Conservation (phyloP, 1,140 invertebrate genomes). For the Aphaenogaster floridana region DNA sequence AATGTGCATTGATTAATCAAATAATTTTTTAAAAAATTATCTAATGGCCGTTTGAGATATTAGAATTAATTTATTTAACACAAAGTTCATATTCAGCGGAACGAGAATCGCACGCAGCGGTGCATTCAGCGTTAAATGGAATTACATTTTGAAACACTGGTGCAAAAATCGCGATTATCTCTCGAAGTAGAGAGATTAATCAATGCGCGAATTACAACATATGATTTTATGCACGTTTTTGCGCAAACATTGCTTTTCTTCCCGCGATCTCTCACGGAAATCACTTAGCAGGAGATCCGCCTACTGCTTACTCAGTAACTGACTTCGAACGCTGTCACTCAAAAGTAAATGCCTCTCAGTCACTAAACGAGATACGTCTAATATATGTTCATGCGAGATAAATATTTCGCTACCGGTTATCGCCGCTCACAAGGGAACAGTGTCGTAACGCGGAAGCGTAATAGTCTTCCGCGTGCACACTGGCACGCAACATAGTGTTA, state of each 20-base stretch:
- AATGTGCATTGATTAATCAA: neutral
- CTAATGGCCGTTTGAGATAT: neutral
- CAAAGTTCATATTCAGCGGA: neutral
- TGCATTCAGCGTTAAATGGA: constrained; percentile 24
- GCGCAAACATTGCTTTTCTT: neutral
- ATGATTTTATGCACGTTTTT: neutral
- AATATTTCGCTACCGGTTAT: constrained; percentile 17
- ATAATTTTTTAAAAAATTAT: neutral
- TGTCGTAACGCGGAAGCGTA: constrained; percentile 28
- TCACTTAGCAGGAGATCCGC: neutral
- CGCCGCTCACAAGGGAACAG: constrained; percentile 1
- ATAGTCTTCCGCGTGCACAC: constrained; percentile 12
- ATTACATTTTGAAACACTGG: constrained; percentile 38
- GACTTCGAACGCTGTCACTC: neutral
- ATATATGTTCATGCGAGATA: neutral
- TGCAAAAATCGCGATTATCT: constrained; percentile 31
- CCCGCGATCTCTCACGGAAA: neutral
- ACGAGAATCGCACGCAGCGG: constrained; percentile 16
- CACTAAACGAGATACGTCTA: neutral
- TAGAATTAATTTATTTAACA: constrained; percentile 10
- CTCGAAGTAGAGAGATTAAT: constrained; percentile 28
- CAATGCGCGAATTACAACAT: constrained; percentile 22
- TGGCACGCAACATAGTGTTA: constrained; percentile 35
- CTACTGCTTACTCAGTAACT: neutral
- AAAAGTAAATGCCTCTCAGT: neutral